A percentile compares a stretch with the other conserved stretches of the same genome.
Conservation (phyloP, 2,797 vertebrate species). For the Pristis pectinata region DNA sequence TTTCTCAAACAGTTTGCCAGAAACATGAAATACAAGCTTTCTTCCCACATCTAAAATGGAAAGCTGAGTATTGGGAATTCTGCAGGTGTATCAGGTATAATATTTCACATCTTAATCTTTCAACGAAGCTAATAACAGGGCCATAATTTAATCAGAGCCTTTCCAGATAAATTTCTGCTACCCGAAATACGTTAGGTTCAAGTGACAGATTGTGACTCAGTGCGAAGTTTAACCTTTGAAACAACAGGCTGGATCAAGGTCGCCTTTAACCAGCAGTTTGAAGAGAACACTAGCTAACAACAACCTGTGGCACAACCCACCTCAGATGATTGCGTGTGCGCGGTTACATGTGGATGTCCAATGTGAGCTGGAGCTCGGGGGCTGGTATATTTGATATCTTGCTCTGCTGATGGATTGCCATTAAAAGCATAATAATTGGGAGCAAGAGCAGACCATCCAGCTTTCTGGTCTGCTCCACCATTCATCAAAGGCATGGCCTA, state of each 20-base stretch:
- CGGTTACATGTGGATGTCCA: too few relatives aligned
- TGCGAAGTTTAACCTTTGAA: neutral
- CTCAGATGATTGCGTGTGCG: too few relatives aligned
- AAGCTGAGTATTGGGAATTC: neutral
- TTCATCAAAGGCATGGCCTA: too few relatives aligned
- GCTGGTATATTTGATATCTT: too few relatives aligned
- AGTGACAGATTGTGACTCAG: neutral
- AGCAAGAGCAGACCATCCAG: too few relatives aligned
- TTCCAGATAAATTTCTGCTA: neutral
- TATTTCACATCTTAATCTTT: neutral
- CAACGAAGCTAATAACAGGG: neutral
- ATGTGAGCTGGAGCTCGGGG: too few relatives aligned
- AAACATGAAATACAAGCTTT: neutral
- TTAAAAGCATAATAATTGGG: too few relatives aligned
- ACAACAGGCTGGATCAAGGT: neutral
- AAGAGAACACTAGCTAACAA: too few relatives aligned
- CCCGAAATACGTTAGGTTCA: neutral
- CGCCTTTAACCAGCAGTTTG: too few relatives aligned
- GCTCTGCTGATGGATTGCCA: too few relatives aligned
- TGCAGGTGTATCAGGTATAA: neutral
- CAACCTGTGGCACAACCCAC: too few relatives aligned
- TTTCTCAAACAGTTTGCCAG: neutral
- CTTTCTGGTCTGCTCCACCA: too few relatives aligned
- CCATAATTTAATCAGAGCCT: neutral
- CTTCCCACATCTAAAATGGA: neutral